A percentile compares a stretch with the other conserved stretches of the same genome.
Conservation (phyloP, 2,797 vertebrate species). For the Pangasius sanitwongsei region DNA sequence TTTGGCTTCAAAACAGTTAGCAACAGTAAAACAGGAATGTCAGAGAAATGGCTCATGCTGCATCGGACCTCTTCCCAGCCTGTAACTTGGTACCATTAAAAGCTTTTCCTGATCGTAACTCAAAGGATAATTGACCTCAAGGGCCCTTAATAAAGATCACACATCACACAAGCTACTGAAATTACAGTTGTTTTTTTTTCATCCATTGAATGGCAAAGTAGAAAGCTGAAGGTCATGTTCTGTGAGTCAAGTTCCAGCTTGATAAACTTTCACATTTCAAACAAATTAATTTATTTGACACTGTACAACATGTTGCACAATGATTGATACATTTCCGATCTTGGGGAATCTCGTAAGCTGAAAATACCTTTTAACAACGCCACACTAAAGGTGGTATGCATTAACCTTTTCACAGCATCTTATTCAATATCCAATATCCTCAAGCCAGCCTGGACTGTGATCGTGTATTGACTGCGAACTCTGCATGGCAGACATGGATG, state of each 20-base stretch:
- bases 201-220: neutral
- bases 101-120: slow-evolving; percentile 55
- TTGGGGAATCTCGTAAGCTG: neutral
- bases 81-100: slow-evolving; percentile 42
- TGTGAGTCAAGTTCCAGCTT: slow-evolving; percentile 26
- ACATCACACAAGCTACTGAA: slow-evolving; percentile 40
- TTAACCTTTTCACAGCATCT: slow-evolving; percentile 52
- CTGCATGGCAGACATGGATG: slow-evolving; percentile 52
- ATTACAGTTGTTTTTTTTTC: slow-evolving; percentile 14
- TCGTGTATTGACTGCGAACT: slow-evolving; percentile 55
- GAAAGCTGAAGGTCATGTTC: slow-evolving; percentile 49
- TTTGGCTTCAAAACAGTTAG: slow-evolving; percentile 3
- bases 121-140: slow-evolving; percentile 57
- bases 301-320: neutral
- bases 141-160: slow-evolving; percentile 54
- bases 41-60: slow-evolving; percentile 40
- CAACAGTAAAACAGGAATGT: slow-evolving; percentile 1
- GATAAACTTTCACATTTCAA: slow-evolving; percentile 13
- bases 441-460: slow-evolving; percentile 34
- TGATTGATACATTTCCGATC: slow-evolving; percentile 15
- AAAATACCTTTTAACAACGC: neutral
- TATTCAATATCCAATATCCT: slow-evolving; percentile 42
- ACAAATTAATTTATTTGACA: slow-evolving; percentile 15
- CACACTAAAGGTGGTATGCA: slow-evolving; percentile 11
- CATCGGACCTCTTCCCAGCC: neutral